Conservation (phyloP, 2,888 invertebrate species). For the Bimastos eiseni region DNA sequence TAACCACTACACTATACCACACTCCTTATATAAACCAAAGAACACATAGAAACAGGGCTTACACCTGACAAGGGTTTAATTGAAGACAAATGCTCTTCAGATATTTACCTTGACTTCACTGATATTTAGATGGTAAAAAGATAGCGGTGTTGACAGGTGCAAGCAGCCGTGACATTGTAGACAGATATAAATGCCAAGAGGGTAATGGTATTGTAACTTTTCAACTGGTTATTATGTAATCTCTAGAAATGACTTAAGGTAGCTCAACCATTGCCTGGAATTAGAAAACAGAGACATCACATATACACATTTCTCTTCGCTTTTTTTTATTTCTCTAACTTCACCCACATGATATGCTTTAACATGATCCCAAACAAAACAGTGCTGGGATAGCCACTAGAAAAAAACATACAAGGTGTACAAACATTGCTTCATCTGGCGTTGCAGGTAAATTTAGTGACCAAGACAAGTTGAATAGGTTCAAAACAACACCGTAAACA, state of each 20-base stretch:
- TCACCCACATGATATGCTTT: not conserved
- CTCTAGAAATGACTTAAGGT: no score
- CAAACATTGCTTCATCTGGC: not conserved
- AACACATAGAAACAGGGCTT: not conserved
- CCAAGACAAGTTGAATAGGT: not conserved
- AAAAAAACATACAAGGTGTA: not conserved
- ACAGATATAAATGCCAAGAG: no score
- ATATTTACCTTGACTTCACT: not conserved
- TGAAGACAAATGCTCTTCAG: not conserved
- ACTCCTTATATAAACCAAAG: not conserved
- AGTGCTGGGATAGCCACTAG: not conserved
- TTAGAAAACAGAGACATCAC: not conserved
- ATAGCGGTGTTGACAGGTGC: no score
- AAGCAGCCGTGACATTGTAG: no score
- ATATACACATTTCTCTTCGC: no score
- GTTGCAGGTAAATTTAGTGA: not conserved
- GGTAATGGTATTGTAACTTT: no score
- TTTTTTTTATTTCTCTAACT: not conserved
- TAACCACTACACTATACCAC: not conserved
- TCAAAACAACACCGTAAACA: not conserved
- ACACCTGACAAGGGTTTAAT: not conserved
- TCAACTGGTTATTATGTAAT: no score
- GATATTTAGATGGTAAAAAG: not conserved
- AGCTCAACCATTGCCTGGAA: not conserved
- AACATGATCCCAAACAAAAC: not conserved